Percentiles rank a stretch among this genome's conserved stretches.
phyloP scores from a whole-genome alignment of 2,113 vertebrate genomes.

The Plestiodon gilberti region DNA sequence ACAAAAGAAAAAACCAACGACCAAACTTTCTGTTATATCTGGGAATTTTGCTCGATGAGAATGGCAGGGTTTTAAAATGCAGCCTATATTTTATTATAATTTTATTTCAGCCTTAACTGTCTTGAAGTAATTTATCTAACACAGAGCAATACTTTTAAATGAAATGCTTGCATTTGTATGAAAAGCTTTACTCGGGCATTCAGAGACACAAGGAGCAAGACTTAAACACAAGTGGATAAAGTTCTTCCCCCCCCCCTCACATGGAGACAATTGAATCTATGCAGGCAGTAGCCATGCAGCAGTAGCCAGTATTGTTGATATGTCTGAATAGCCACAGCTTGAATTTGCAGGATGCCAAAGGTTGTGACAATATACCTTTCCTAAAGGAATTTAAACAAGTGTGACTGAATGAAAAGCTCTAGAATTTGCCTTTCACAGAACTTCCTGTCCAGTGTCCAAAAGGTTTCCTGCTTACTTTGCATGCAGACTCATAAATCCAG shows the following conservation, averaged over 20 bases:
- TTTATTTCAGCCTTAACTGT: neutral
- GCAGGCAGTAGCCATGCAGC: neutral
- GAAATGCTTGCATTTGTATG: neutral
- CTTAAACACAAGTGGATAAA: neutral
- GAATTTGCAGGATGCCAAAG: neutral
- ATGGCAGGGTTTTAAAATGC: neutral
- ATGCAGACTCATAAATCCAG: slow-evolving; percentile 45
- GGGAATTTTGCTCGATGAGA: neutral
- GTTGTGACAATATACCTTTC: neutral
- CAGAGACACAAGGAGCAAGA: neutral
- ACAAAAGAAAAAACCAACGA: too few relatives aligned
- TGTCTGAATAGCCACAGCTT: fast-evolving
- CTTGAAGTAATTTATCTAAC: slow-evolving; percentile 11
- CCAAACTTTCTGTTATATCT: neutral
- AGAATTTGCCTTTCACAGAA: slow-evolving; percentile 2
- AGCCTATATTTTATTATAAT: neutral
- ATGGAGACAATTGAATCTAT: fast-evolving
- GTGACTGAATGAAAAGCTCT: slow-evolving; percentile 32
- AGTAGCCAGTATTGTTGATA: neutral
- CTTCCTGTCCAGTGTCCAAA: slow-evolving; percentile 48
- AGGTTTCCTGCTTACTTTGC: slow-evolving; percentile 49
- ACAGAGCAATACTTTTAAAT: neutral
- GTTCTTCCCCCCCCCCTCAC: fast-evolving
- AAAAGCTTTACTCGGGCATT: neutral
- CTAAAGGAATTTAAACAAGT: slow-evolving; percentile 35